Evolutionary conservation across 2,888 invertebrate species (phyloP).

Genomic region (Andrena trimmerana): DNA sequence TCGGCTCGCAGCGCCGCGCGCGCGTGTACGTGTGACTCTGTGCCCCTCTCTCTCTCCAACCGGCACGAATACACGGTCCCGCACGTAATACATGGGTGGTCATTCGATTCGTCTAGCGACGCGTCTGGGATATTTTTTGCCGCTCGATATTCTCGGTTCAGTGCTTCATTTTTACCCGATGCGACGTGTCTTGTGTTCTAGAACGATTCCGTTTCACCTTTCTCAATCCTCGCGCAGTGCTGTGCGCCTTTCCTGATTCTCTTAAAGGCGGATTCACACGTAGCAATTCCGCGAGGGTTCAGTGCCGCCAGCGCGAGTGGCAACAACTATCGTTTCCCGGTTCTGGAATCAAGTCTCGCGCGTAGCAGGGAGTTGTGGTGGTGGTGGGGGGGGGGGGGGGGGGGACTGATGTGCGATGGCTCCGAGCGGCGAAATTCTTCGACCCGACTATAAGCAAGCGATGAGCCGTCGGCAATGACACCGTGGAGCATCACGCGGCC

Average conservation of each 20-base stretch:
- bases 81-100: constrained; percentile 26
- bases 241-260: not conserved
- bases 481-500: constrained; percentile 10
- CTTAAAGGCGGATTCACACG: too few relatives aligned
- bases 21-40: not conserved
- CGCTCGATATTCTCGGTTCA: constrained; percentile 32
- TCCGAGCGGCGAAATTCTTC: constrained; percentile 28
- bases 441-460: constrained; percentile 25
- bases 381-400: too few relatives aligned
- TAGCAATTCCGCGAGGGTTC: too few relatives aligned
- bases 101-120: constrained; percentile 52
- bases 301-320: too few relatives aligned
- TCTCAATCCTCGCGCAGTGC: not conserved
- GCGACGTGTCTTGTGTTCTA: constrained; percentile 9
- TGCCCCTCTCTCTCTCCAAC: not conserved
- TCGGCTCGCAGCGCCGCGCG: constrained; percentile 26
- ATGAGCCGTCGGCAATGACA: constrained; percentile 17
- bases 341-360: not conserved
- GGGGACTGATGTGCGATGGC: not conserved
- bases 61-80: constrained; percentile 18
- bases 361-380: not conserved
- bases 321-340: too few relatives aligned
- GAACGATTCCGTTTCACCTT: constrained; percentile 4
- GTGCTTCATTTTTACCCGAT: constrained; percentile 41
- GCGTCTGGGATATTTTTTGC: constrained; percentile 53